Evolutionary conservation across 2,113 vertebrate genomes (phyloP).

Genomic region (Progne subis): DNA sequence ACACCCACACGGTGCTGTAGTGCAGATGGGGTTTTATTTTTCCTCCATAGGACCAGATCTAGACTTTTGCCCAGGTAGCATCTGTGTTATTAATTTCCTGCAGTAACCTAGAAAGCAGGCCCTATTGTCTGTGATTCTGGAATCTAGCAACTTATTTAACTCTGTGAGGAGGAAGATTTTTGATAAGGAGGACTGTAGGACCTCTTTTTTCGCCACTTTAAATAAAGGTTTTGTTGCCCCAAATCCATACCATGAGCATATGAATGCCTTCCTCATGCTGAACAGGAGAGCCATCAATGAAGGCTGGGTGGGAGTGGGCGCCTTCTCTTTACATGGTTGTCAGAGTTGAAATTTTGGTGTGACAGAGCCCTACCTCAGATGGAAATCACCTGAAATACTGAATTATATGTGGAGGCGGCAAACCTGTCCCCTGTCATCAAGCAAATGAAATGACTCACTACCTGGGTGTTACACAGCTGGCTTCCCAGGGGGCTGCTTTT

Average conservation of each 20-base stretch:
- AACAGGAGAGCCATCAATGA: neutral
- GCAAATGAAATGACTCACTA: neutral
- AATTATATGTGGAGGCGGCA: neutral
- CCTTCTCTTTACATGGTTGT: neutral
- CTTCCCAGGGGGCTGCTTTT: neutral
- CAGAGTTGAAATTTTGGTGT: neutral
- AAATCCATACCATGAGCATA: neutral
- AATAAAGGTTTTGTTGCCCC: neutral
- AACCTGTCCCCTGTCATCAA: neutral
- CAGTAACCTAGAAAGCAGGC: neutral
- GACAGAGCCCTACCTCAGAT: neutral
- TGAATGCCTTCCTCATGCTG: neutral
- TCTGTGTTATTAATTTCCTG: neutral
- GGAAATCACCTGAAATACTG: slow-evolving; percentile 52
- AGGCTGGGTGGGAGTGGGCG: neutral
- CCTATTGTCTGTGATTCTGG: neutral
- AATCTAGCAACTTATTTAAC: neutral
- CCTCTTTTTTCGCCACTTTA: neutral
- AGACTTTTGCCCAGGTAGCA: neutral
- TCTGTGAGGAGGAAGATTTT: neutral
- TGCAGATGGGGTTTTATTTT: neutral
- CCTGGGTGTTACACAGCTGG: neutral
- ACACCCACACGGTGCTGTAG: fast-evolving
- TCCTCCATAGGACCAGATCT: neutral
- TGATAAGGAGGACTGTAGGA: neutral